Evolutionary conservation across 2,113 vertebrate species (phyloP).

Genomic region (Propithecus coquereli): DNA sequence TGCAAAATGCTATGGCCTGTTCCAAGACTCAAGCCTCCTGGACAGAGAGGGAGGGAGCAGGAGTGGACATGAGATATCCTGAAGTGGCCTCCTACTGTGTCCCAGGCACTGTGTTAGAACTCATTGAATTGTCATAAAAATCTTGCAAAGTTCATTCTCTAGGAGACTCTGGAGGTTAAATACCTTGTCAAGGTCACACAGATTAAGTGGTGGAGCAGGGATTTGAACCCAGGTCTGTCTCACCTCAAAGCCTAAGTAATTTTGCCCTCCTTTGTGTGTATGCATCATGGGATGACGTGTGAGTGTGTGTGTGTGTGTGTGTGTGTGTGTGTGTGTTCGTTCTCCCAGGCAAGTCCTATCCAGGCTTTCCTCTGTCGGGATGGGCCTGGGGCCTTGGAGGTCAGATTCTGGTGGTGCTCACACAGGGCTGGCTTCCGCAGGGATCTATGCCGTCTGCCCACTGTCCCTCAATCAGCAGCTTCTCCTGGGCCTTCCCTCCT

Average conservation of each 20-base stretch:
- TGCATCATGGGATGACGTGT: background rate
- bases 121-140: background rate
- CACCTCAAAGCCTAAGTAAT: background rate
- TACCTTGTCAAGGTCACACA: background rate
- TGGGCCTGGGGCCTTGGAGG: background rate
- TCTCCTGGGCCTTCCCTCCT: background rate
- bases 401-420: background rate
- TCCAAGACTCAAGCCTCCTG: background rate
- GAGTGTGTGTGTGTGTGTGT: rapidly evolving
- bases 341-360: background rate
- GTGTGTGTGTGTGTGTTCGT: background rate
- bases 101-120: background rate
- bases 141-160: background rate
- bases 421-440: background rate
- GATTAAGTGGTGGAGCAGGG: background rate
- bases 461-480: background rate
- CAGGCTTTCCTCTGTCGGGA: background rate
- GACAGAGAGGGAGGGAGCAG: background rate
- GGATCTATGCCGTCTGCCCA: background rate
- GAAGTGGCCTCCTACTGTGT: background rate
- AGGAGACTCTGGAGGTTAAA: background rate
- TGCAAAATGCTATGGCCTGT: background rate
- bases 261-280: background rate
- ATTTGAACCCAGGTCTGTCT: background rate
- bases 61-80: background rate